Evolutionary conservation across 2,113 vertebrate genomes (phyloP).

Genomic region (Seriola quinqueradiata): DNA sequence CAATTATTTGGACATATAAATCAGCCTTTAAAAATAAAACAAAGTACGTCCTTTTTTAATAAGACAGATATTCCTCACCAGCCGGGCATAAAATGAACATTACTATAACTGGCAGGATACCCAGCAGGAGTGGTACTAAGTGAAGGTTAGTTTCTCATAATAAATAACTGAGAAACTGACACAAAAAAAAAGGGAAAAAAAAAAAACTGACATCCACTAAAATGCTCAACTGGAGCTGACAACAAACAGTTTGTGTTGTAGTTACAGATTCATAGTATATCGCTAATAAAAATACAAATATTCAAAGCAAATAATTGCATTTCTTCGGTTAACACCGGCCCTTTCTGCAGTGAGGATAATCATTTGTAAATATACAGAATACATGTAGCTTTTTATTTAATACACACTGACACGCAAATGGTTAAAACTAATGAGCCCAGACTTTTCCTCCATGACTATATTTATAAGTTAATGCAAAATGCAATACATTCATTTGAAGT

Average conservation of each 20-base stretch:
- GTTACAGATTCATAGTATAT: constrained; percentile 5
- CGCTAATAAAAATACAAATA: constrained; percentile 1
- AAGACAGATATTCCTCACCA: constrained; percentile 12
- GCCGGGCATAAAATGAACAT: background rate
- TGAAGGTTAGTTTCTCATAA: constrained; percentile 19
- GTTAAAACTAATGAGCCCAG: constrained; percentile 65
- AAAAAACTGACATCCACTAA: background rate
- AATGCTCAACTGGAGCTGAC: background rate
- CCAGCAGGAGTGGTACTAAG: constrained; percentile 11
- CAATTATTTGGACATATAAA: constrained; percentile 3
- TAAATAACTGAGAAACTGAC: background rate
- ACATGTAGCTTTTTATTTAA: constrained; percentile 41
- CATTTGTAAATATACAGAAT: constrained; percentile 28
- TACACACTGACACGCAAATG: constrained; percentile 53
- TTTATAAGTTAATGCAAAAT: constrained; percentile 80
- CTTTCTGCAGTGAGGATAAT: constrained; percentile 7
- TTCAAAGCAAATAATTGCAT: constrained; percentile 6
- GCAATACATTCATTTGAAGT: constrained; percentile 75
- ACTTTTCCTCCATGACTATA: constrained; percentile 65
- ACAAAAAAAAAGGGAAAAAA: background rate
- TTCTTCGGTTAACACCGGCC: background rate
- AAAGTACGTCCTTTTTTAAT: background rate
- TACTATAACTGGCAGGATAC: constrained; percentile 16
- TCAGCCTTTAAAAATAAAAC: constrained; percentile 1
- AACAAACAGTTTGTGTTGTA: background rate